A percentile compares a stretch with the other conserved stretches of the same genome.
Conservation (phyloP, 2,888 invertebrate genomes). For the Drosophila heteroneura region DNA sequence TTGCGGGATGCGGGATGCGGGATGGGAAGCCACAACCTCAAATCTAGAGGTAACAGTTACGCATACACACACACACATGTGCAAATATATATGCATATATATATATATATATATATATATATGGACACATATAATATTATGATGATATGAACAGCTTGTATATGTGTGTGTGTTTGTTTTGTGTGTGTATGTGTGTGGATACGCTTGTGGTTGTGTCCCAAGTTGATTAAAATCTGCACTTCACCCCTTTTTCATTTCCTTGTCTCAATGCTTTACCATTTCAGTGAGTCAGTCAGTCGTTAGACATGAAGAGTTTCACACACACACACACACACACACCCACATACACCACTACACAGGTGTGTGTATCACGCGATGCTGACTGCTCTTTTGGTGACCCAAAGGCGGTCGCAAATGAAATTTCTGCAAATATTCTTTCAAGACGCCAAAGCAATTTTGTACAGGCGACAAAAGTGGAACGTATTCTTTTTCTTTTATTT, state of each 20-base stretch:
- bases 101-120: neutral
- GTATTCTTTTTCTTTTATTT: neutral
- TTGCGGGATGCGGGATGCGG: neutral
- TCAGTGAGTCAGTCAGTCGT: slow-evolving; percentile 14
- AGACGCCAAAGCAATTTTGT: neutral
- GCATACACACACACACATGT: slow-evolving; percentile 7
- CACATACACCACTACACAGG: neutral
- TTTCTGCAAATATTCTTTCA: slow-evolving; percentile 1
- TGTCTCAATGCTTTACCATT: neutral
- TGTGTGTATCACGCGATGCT: slow-evolving; percentile 1
- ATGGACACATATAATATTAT: slow-evolving; percentile 23
- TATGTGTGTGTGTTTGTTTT: slow-evolving; percentile 7
- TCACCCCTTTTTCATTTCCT: neutral
- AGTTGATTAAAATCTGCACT: slow-evolving; percentile 57
- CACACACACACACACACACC: neutral
- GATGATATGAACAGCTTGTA: slow-evolving; percentile 18
- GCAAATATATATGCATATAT: neutral
- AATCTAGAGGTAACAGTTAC: slow-evolving; percentile 30
- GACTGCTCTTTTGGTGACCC: slow-evolving; percentile 36
- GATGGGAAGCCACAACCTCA: slow-evolving; percentile 32
- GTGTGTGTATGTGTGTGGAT: slow-evolving; percentile 11
- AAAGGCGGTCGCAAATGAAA: slow-evolving; percentile 9
- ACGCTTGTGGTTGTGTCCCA: slow-evolving; percentile 46
- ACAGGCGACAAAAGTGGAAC: neutral
- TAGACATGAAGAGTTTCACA: neutral